Conservation (phyloP, 2,797 vertebrate genomes). For the Acanthis flammea region DNA sequence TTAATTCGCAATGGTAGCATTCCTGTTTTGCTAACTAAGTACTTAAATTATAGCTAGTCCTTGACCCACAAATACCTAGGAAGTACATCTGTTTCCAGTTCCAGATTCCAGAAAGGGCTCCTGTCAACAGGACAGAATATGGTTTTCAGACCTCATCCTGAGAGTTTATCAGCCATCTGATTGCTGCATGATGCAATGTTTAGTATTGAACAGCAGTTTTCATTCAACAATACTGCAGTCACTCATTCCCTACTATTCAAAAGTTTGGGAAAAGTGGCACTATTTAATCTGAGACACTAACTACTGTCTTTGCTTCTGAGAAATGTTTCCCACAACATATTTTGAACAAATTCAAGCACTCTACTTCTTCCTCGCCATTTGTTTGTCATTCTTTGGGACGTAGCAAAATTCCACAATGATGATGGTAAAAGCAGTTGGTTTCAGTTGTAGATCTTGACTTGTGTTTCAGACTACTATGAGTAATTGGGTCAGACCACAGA, state of each 20-base stretch:
- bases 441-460: background rate
- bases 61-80: background rate
- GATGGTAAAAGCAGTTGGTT: background rate
- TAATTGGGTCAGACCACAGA: conserved; percentile 3
- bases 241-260: background rate
- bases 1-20: background rate
- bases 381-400: background rate
- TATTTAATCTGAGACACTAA: background rate
- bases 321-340: background rate
- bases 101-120: background rate
- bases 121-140: background rate
- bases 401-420: background rate
- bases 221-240: background rate
- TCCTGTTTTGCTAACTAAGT: background rate
- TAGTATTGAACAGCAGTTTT: background rate
- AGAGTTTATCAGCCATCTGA: background rate
- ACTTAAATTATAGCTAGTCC: background rate
- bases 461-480: background rate
- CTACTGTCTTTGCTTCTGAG: background rate
- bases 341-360: background rate
- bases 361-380: background rate
- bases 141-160: conserved; percentile 17
- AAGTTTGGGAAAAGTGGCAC: background rate
- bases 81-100: background rate
- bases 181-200: background rate